Evolutionary conservation across 2,888 invertebrate species (phyloP).

Genomic region (Pimpla rufipes): DNA sequence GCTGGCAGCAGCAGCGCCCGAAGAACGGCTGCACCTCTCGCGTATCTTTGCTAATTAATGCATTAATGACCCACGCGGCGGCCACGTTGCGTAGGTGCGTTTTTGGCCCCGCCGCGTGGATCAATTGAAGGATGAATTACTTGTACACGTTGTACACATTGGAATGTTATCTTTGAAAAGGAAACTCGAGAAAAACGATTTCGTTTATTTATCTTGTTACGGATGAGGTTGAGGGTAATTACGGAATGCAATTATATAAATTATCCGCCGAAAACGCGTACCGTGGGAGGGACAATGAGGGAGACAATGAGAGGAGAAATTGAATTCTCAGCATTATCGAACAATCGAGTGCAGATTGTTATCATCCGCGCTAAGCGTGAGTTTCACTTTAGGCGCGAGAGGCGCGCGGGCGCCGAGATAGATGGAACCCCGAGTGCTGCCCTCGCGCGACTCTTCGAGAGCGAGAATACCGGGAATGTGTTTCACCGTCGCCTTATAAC

Average conservation of each 20-base stretch:
- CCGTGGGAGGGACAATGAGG: background rate
- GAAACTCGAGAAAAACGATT: too few species aligned
- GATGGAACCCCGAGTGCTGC: background rate
- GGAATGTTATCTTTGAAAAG: too few species aligned
- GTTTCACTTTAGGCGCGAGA: background rate
- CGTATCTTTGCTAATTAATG: background rate
- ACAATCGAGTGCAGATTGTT: conserved; percentile 5
- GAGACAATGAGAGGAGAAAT: conserved; percentile 64
- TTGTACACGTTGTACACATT: too few species aligned
- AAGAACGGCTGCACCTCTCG: background rate
- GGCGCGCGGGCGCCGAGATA: background rate
- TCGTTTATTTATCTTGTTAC: too few species aligned
- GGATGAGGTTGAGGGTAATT: too few species aligned
- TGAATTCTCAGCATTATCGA: conserved; percentile 45
- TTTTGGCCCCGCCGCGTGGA: too few species aligned
- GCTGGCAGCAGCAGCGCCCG: conserved; percentile 1
- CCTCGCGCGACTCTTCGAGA: background rate
- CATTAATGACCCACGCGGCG: background rate
- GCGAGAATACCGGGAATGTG: background rate
- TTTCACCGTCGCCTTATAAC: background rate
- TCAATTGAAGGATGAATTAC: too few species aligned
- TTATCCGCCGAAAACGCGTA: background rate
- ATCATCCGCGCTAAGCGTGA: background rate
- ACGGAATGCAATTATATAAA: background rate
- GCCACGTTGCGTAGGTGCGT: too few species aligned